These are phyloP conservation scores for Eupeodes latifasciatus DNA, from an alignment of 2,888 invertebrate genomes.

Conservation along the genomic window DNA sequence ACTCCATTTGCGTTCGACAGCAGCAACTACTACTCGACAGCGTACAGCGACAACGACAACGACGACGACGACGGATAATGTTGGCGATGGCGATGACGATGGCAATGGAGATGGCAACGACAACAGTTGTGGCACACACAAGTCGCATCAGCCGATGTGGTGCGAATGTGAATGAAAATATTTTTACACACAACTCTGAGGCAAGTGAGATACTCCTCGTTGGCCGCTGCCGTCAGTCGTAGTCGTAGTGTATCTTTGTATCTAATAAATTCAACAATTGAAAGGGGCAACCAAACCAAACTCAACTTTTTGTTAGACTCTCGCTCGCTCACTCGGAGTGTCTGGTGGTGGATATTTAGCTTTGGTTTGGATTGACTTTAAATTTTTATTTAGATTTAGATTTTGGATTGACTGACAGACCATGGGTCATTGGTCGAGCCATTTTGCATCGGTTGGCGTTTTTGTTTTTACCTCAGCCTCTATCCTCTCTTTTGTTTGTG, in stretches of 20 bases:
- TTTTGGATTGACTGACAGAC: conserved; percentile 31
- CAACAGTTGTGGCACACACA: conserved; percentile 16
- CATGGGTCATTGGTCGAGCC: conserved; percentile 60
- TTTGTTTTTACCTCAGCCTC: background rate
- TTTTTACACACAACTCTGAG: conserved; percentile 26
- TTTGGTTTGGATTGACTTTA: conserved; percentile 14
- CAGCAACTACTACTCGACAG: background rate
- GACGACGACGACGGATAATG: background rate
- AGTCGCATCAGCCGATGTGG: conserved; percentile 41
- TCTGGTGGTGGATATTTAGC: background rate
- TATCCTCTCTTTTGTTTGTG: conserved; percentile 27
- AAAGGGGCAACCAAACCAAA: conserved; percentile 21
- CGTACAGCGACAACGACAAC: no score
- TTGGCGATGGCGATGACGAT: background rate
- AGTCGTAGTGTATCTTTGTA: conserved; percentile 10
- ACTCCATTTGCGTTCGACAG: conserved; percentile 14
- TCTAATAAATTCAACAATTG: conserved; percentile 43
- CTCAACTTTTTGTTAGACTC: background rate
- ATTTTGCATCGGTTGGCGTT: background rate
- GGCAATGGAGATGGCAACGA: background rate
- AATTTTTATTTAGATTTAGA: conserved; percentile 18
- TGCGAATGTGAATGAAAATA: conserved; percentile 47
- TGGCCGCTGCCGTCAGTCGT: no score
- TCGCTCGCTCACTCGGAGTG: background rate
- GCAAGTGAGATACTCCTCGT: background rate